A percentile compares a stretch with the other conserved stretches of the same genome.
Conservation (phyloP, 1,140 invertebrate genomes). For the Ptiloglossa arizonensis region DNA sequence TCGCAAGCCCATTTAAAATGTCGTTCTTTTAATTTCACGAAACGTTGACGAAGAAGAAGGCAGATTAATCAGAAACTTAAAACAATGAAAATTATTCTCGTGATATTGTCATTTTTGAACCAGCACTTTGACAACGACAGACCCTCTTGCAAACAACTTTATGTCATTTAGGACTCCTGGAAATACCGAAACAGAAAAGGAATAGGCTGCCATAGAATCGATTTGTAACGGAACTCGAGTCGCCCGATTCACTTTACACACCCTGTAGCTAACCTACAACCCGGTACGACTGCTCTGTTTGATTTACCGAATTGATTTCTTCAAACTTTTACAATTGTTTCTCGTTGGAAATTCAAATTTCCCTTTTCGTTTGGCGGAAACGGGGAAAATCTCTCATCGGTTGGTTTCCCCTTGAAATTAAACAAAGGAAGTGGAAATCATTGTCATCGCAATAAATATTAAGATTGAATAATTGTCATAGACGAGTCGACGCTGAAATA, state of each 20-base stretch:
- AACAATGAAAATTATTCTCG: neutral
- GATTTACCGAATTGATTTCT: slow-evolving; percentile 18
- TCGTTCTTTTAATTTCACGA: too few species aligned
- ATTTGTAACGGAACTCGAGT: neutral
- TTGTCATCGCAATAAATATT: slow-evolving; percentile 11
- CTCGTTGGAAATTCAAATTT: slow-evolving; percentile 1
- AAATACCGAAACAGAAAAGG: neutral
- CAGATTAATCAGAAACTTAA: neutral
- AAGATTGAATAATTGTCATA: neutral
- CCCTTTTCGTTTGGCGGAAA: slow-evolving; percentile 1
- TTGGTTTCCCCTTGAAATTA: neutral
- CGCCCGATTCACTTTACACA: slow-evolving; percentile 34
- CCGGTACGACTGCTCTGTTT: slow-evolving; percentile 41
- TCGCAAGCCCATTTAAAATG: neutral
- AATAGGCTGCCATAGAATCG: neutral
- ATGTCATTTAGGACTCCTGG: too few species aligned
- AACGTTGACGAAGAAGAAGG: too few species aligned
- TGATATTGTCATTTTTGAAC: neutral
- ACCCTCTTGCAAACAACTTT: neutral
- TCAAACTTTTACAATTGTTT: slow-evolving; percentile 25
- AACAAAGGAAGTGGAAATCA: slow-evolving; percentile 11
- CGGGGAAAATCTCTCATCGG: too few species aligned
- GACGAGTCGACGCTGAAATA: neutral
- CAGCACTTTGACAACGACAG: neutral
- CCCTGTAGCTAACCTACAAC: slow-evolving; percentile 55